Percentiles rank a stretch among this genome's conserved stretches.
Evolutionary conservation across 1,140 invertebrate genomes (phyloP).

Genomic region (Drosophila grimshawi): DNA sequence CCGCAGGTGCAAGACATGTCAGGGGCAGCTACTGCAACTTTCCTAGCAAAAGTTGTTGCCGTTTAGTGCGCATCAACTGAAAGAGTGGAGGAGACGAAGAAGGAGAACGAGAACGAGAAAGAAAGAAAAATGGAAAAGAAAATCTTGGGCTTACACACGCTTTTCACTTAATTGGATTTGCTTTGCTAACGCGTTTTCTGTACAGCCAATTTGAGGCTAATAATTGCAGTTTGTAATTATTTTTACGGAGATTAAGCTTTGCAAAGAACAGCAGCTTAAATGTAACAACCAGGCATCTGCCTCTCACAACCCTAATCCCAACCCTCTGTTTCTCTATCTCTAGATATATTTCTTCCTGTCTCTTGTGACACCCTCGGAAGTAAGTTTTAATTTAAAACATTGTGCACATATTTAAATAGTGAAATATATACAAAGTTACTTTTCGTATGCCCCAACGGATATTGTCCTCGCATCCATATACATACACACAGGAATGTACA

Average conservation of each 20-base stretch:
- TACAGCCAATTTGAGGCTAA: conserved; percentile 57
- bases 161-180: conserved; percentile 83
- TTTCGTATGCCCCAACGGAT: conserved; percentile 29
- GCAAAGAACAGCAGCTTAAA: conserved; percentile 45
- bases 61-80: conserved; percentile 61
- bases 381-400: conserved; percentile 45
- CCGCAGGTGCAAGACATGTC: conserved; percentile 35
- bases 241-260: conserved; percentile 57
- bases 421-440: conserved; percentile 36
- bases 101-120: neutral
- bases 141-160: conserved; percentile 77
- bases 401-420: conserved; percentile 40
- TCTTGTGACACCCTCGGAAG: conserved; percentile 16
- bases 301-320: neutral
- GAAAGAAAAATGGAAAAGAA: conserved; percentile 36
- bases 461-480: conserved; percentile 2
- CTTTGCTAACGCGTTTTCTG: conserved; percentile 50
- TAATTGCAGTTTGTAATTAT: conserved; percentile 83
- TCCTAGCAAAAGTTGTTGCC: conserved; percentile 36
- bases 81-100: neutral
- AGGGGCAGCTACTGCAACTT: conserved; percentile 38
- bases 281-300: conserved; percentile 6
- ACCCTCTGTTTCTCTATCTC: neutral
- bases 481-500: neutral
- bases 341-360: neutral